Base-by-base conservation (phyloP, 2,797 vertebrate genomes). In the Cryptoblepharus egeriae region DNA sequence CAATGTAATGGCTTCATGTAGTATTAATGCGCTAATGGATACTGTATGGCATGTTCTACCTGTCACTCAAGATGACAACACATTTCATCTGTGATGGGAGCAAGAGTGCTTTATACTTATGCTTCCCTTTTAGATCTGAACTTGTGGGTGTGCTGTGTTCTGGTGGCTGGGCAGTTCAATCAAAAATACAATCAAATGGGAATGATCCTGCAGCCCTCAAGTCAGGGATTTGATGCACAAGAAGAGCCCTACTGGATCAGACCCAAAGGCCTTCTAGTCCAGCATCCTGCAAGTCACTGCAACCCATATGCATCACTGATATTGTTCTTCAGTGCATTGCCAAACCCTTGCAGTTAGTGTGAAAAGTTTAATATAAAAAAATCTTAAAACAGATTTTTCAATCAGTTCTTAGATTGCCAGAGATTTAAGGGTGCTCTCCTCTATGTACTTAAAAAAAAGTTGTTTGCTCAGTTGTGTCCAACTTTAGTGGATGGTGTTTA, bases 1-100 rank as follows among this genome's bases (percentile, higher is more conserved):
- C 37, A 87, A 67, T 37, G 4, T 79, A 90, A 92, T 84, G 80
- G 10, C 35, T 90, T 94, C 87, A 90, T 92, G 71, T 83, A 90
- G 78, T 90, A 93, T 93, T 94, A 93, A 91, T 95, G 87, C 32
- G 82, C 75, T 94, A 92, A 93, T 93, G 92, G 90, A 86, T 93
- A 77, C 2, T 18, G 1, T 63, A 52, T 83, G 8, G 73, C 85
- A 85, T 85, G 64, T 67, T 84, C 80, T 67, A 88, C 83, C 90
- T 94, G 90, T 86, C 90, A 91, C 91, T 92, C 85, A 91, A 90
- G 78, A 57, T 82, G 90, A 94, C 74, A 83, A 80, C 75, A 64
- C 26, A 85, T 88, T 93, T 89, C 80, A 68, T 30, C 87, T 89
- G 84, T 90, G 90, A 88, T 93, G 82, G 45, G 24, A 88, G 74